A percentile compares a stretch with the other conserved stretches of the same genome.
Conservation (phyloP, 2,797 vertebrate genomes). For the Sitta carolinensis region DNA sequence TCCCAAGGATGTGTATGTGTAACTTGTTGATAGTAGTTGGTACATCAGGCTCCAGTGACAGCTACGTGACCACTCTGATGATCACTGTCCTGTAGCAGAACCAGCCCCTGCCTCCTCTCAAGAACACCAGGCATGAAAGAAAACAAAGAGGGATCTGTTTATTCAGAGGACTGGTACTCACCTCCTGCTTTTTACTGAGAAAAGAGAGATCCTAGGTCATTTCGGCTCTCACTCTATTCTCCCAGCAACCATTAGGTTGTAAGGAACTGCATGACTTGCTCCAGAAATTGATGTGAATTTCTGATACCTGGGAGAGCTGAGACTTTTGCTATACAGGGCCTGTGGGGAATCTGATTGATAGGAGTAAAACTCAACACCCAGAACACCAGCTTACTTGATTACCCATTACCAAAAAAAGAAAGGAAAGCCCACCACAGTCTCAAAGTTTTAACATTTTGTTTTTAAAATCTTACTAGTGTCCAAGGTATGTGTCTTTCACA, state of each 20-base stretch:
- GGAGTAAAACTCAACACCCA: background rate
- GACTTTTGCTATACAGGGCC: background rate
- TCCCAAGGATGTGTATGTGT: constrained; percentile 28
- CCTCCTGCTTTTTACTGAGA: background rate
- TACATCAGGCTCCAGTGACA: constrained; percentile 31
- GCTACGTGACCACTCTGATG: constrained; percentile 5
- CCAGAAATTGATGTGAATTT: background rate
- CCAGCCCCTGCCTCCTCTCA: background rate
- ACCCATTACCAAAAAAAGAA: background rate
- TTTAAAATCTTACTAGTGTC: background rate
- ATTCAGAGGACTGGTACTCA: background rate
- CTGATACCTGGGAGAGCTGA: background rate
- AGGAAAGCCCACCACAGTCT: background rate
- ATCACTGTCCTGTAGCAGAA: constrained; percentile 25
- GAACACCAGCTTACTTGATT: background rate
- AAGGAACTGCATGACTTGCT: background rate
- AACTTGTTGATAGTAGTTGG: constrained; percentile 31
- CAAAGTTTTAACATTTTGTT: background rate
- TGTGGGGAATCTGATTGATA: background rate
- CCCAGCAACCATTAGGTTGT: background rate
- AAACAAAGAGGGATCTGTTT: constrained; percentile 30
- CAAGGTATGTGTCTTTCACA: constrained; percentile 23
- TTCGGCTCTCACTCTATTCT: background rate
- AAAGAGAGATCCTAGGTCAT: background rate
- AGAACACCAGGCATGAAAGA: background rate